A percentile compares a stretch with the other conserved stretches of the same genome.
These are phyloP conservation scores for Peromyscus polionotus DNA, from an alignment of 2,113 vertebrate species.

Conservation along the genomic window DNA sequence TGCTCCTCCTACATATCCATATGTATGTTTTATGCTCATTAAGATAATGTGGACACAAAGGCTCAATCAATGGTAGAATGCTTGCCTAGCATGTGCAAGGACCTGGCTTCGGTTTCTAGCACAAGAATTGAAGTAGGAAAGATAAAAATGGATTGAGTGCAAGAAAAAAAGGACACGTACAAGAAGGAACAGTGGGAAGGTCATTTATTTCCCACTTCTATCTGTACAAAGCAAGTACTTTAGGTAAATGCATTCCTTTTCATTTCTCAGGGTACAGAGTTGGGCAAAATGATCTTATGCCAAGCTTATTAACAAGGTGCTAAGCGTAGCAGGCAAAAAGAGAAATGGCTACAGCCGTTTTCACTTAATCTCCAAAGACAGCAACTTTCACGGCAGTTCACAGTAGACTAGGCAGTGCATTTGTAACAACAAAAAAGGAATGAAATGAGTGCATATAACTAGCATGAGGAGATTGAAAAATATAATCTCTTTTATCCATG, in stretches of 20 bases:
- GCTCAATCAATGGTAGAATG: no score
- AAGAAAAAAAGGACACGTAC: not conserved
- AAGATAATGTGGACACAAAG: not conserved
- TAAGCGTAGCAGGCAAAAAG: constrained; percentile 61
- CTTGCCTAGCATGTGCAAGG: not conserved
- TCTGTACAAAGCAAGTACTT: not conserved
- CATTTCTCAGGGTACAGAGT: constrained; percentile 60
- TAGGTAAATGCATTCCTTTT: constrained; percentile 49
- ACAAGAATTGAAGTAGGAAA: not conserved
- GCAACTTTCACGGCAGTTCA: not conserved
- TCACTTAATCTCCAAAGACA: constrained; percentile 61
- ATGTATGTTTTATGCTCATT: not conserved
- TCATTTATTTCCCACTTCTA: constrained; percentile 22
- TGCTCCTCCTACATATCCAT: no score
- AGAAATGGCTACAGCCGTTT: constrained; percentile 13
- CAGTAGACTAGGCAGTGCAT: not conserved
- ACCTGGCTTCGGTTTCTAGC: not conserved
- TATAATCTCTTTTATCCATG: not conserved
- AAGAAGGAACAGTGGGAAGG: not conserved
- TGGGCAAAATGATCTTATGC: constrained; percentile 48
- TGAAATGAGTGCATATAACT: not conserved
- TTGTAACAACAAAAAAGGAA: not conserved
- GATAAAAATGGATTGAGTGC: not conserved
- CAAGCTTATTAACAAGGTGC: constrained; percentile 35
- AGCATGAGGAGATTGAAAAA: constrained; percentile 11